Evolutionary conservation across 2,797 vertebrate species (phyloP).

Genomic region (Syngnathus acus): DNA sequence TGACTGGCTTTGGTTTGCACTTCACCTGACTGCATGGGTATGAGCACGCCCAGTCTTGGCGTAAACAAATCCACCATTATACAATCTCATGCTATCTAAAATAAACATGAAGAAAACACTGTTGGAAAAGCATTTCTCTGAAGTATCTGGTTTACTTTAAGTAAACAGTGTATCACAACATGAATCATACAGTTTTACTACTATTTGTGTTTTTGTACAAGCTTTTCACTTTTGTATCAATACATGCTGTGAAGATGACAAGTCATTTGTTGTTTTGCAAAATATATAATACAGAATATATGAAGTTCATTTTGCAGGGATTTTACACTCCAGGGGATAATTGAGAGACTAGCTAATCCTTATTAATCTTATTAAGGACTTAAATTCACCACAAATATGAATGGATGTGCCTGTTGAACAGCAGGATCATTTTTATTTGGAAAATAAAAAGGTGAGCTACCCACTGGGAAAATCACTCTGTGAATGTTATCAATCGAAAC

Average conservation of each 20-base stretch:
- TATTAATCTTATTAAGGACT: neutral
- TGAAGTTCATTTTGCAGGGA: neutral
- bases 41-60: slow-evolving; percentile 12
- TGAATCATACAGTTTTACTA: neutral
- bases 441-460: neutral
- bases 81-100: neutral
- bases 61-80: slow-evolving; percentile 9
- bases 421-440: neutral
- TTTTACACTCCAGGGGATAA: neutral
- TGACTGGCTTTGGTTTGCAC: slow-evolving; percentile 29
- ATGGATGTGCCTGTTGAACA: neutral
- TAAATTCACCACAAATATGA: neutral
- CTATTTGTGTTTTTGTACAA: neutral
- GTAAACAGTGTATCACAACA: neutral
- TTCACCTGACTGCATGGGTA: slow-evolving; percentile 25
- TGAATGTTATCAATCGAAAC: neutral
- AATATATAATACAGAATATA: neutral
- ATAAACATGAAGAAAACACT: neutral
- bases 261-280: neutral
- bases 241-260: neutral
- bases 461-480: neutral
- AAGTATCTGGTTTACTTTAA: neutral
- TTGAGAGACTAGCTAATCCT: neutral
- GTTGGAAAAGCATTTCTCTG: neutral
- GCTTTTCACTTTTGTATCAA: neutral